Conservation (phyloP, 2,888 invertebrate species). For the Acrocera orbiculus region DNA sequence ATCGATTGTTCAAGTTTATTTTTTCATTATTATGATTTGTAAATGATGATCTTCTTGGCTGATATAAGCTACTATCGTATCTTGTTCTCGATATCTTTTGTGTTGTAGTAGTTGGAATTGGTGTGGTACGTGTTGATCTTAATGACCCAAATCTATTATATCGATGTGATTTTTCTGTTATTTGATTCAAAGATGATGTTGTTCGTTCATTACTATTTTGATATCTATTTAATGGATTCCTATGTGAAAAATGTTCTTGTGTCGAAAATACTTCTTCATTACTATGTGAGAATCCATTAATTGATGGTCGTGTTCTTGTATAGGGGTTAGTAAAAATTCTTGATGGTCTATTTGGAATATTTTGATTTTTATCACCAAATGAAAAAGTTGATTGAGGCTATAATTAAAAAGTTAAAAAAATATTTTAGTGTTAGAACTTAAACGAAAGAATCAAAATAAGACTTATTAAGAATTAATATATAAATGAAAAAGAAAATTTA, state of each 20-base stretch:
- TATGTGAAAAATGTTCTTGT: conserved; percentile 19
- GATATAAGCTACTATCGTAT: conserved; percentile 12
- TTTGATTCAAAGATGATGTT: conserved; percentile 12
- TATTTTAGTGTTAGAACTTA: no score
- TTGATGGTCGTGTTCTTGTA: conserved; percentile 15
- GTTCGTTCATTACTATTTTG: conserved; percentile 18
- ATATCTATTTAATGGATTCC: conserved; percentile 24
- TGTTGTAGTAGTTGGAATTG: conserved; percentile 9
- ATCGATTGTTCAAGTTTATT: conserved; percentile 15
- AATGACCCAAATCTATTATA: conserved; percentile 22
- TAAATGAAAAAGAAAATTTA: no score
- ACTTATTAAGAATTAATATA: no score
- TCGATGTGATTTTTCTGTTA: conserved; percentile 15
- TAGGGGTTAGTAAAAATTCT: no score
- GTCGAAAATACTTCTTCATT: conserved; percentile 11
- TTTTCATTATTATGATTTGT: conserved; percentile 28
- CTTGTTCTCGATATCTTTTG: conserved; percentile 1
- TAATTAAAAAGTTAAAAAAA: no score
- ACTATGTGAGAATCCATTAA: conserved; percentile 18
- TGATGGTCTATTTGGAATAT: no score
- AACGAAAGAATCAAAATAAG: no score
- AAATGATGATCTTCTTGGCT: conserved; percentile 21
- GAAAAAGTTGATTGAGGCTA: no score
- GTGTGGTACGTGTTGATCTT: conserved; percentile 7
- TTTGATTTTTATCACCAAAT: no score